A percentile compares a stretch with the other conserved stretches of the same genome.
Conservation (phyloP, 2,888 invertebrate species). For the Agrypnus murinus region DNA sequence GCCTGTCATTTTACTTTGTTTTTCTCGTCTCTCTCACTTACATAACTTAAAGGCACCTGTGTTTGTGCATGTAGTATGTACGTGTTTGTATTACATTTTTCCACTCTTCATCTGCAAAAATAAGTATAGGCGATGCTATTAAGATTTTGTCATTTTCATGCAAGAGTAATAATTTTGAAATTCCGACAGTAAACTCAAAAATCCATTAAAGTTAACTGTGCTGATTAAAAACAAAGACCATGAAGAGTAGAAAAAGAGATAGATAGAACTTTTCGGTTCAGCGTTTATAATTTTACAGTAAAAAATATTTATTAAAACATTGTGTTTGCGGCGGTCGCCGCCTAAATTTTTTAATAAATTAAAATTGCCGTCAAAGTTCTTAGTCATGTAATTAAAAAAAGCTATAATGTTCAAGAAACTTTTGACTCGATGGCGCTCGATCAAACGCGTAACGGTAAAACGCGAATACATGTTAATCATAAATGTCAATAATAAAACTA, state of each 20-base stretch:
- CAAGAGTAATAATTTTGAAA: conserved; percentile 18
- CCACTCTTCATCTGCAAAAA: too few species aligned
- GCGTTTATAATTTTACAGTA: conserved; percentile 19
- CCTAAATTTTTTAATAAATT: conserved; percentile 48
- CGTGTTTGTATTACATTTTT: conserved; percentile 21
- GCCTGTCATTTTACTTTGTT: conserved; percentile 46
- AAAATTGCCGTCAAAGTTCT: conserved; percentile 45
- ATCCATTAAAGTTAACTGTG: conserved; percentile 5
- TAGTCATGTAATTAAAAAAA: conserved; percentile 52
- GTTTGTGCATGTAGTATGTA: conserved; percentile 32
- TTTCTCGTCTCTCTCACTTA: conserved; percentile 16
- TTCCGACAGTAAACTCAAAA: conserved; percentile 1
- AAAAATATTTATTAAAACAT: conserved; percentile 50
- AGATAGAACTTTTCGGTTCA: conserved; percentile 2
- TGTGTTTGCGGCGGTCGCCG: conserved; percentile 35
- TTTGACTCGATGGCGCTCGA: conserved; percentile 37
- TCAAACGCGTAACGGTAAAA: conserved; percentile 44
- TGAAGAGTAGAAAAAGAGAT: too few species aligned
- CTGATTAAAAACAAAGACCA: conserved; percentile 2
- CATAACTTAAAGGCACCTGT: background rate
- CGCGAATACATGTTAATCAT: conserved; percentile 43
- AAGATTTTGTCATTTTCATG: conserved; percentile 10
- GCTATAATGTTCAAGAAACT: conserved; percentile 32
- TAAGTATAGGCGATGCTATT: conserved; percentile 24
- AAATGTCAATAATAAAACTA: conserved; percentile 47